These are phyloP conservation scores for Lasioglossum figueresi DNA, from an alignment of 2,888 invertebrate genomes.

Conservation along the genomic window DNA sequence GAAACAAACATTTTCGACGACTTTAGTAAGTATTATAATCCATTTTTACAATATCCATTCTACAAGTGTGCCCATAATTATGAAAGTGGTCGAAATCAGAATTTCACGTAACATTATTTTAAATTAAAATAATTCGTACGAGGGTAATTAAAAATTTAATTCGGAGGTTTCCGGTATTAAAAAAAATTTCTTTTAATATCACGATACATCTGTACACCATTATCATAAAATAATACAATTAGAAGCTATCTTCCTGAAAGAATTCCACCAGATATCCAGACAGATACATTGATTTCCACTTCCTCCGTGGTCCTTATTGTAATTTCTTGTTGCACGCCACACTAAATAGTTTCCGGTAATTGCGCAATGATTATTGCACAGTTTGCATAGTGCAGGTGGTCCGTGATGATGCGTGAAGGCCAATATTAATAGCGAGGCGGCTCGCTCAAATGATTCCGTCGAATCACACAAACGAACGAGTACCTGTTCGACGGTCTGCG, in stretches of 20 bases:
- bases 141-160: background rate
- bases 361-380: constrained; percentile 44
- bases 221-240: background rate
- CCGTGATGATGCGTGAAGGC: constrained; percentile 46
- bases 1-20: background rate
- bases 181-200: background rate
- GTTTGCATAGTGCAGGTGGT: constrained; percentile 48
- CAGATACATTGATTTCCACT: background rate
- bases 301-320: background rate
- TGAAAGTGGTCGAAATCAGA: no score
- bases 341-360: constrained; percentile 29
- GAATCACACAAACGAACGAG: constrained; percentile 60
- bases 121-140: no score
- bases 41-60: background rate
- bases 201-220: background rate
- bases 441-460: constrained; percentile 61
- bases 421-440: constrained; percentile 62
- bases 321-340: background rate
- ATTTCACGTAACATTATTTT: no score
- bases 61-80: background rate
- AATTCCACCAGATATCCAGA: background rate
- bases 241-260: background rate
- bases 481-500: constrained; percentile 40
- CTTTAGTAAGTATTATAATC: background rate
- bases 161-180: background rate